Evolutionary conservation across 2,888 invertebrate species (phyloP).

Genomic region (Trimorus sp.): DNA sequence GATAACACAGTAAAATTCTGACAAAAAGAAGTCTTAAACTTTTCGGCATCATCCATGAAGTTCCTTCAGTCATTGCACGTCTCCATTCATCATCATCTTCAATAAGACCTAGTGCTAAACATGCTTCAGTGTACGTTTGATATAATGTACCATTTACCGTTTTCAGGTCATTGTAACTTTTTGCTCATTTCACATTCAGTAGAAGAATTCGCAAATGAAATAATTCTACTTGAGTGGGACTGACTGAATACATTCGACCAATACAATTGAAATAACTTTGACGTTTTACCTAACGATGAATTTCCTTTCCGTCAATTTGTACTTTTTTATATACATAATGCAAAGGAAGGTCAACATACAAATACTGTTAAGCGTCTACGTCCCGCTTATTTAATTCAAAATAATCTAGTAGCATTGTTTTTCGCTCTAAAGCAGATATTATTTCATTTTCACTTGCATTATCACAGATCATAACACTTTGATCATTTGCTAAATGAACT

Average conservation of each 20-base stretch:
- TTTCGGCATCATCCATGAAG: no score
- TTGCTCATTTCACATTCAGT: not conserved
- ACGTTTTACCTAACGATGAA: not conserved
- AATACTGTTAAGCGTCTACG: not conserved
- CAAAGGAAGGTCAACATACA: not conserved
- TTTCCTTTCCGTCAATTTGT: not conserved
- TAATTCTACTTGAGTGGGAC: not conserved
- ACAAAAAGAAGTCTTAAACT: no score
- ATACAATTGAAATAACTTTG: not conserved
- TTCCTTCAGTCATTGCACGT: no score
- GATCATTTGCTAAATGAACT: no score
- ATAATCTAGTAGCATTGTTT: no score
- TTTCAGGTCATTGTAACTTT: not conserved
- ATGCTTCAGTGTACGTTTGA: not conserved
- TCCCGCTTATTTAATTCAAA: not conserved
- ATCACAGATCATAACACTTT: no score
- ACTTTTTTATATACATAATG: slow-evolving; percentile 3
- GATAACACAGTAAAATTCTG: no score
- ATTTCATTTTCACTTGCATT: no score
- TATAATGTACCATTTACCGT: not conserved
- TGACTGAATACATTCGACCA: not conserved
- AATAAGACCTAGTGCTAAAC: not conserved
- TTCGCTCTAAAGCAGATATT: no score
- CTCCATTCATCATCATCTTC: not conserved
- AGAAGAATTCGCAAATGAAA: not conserved